Conservation (phyloP, 92 coral and sea anemone species). For the Heliopora coerulea region DNA sequence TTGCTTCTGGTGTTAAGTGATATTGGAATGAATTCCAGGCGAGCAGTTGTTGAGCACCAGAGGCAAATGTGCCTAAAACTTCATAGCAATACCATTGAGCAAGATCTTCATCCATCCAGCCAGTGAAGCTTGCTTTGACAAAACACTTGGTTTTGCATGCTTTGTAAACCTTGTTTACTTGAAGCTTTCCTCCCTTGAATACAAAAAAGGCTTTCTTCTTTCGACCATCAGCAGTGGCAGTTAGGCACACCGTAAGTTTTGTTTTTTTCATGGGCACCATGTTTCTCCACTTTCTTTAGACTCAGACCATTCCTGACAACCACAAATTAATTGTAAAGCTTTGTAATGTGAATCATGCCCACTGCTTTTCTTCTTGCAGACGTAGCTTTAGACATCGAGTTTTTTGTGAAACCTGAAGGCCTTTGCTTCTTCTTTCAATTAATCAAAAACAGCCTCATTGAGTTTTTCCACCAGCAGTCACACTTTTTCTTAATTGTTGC, state of each 20-base stretch:
- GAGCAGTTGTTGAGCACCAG: too few relatives aligned
- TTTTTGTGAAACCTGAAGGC: slow-evolving; percentile 48
- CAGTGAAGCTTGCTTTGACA: slow-evolving; percentile 4
- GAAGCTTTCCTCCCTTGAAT: slow-evolving; percentile 26
- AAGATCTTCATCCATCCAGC: slow-evolving; percentile 36
- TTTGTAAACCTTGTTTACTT: slow-evolving; percentile 6
- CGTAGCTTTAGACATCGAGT: slow-evolving; percentile 38
- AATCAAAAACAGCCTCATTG: slow-evolving; percentile 41
- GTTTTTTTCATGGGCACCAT: slow-evolving; percentile 43
- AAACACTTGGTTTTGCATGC: slow-evolving; percentile 13
- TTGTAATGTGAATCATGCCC: slow-evolving; percentile 14
- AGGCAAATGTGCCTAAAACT: slow-evolving; percentile 54
- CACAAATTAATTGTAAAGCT: slow-evolving; percentile 19
- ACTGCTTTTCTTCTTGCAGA: slow-evolving; percentile 32
- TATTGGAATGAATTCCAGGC: background rate
- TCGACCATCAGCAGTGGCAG: slow-evolving; percentile 3
- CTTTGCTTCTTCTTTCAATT: slow-evolving; percentile 43
- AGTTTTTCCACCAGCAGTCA: slow-evolving; percentile 11
- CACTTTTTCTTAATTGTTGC: slow-evolving; percentile 29
- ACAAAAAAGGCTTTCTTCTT: slow-evolving; percentile 29
- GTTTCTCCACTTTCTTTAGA: slow-evolving; percentile 43
- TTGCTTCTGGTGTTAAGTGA: slow-evolving; percentile 11
- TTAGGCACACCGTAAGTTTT: slow-evolving; percentile 33
- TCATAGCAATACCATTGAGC: slow-evolving; percentile 39
- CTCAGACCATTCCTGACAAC: slow-evolving; percentile 47